phyloP scores from a whole-genome alignment of 1,140 invertebrate species.

The Eumaeus atala region DNA sequence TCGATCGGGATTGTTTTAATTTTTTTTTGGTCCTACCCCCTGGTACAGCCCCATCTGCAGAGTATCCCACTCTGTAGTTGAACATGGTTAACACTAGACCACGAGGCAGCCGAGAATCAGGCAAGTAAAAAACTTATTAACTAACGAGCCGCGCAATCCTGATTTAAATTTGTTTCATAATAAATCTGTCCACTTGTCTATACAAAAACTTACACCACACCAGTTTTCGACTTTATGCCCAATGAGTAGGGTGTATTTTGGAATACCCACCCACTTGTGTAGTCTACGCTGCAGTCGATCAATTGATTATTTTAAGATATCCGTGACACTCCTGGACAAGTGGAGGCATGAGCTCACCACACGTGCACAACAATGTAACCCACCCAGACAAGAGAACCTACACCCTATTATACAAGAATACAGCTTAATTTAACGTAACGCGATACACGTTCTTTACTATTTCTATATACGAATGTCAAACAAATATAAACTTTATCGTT shows the following conservation, averaged over 20 bases:
- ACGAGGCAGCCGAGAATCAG: too few relatives aligned
- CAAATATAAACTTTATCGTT: background rate
- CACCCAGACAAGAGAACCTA: background rate
- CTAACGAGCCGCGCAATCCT: background rate
- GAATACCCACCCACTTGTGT: background rate
- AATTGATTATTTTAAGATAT: constrained; percentile 19
- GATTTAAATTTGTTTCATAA: background rate
- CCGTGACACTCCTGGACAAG: constrained; percentile 19
- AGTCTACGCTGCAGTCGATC: constrained; percentile 11
- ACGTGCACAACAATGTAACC: constrained; percentile 15
- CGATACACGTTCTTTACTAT: background rate
- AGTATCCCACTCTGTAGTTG: too few relatives aligned
- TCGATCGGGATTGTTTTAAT: too few relatives aligned
- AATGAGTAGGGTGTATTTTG: background rate
- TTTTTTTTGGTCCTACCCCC: too few relatives aligned
- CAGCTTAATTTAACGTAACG: background rate
- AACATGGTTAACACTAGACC: too few relatives aligned
- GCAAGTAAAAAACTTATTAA: too few relatives aligned
- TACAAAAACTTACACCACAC: background rate
- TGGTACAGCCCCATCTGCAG: too few relatives aligned
- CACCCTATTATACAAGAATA: background rate
- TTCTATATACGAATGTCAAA: constrained; percentile 7
- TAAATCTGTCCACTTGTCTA: background rate
- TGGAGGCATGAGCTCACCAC: constrained; percentile 14
- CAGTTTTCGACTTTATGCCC: background rate